phyloP scores from a whole-genome alignment of 2,113 vertebrate species.

The Delphinus delphis region DNA sequence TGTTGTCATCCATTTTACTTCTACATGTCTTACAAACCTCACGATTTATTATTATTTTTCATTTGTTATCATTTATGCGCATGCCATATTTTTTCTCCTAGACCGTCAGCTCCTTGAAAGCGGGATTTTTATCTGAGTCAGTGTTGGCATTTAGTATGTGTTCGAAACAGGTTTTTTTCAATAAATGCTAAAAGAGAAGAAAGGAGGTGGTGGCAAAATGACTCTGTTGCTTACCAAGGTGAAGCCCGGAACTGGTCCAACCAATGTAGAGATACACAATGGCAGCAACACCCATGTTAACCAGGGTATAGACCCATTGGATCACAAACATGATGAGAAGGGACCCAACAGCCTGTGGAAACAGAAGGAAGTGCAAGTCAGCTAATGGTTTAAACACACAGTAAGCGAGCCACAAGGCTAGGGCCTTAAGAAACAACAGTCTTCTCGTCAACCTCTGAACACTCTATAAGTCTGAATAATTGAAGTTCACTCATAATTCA shows the following conservation, averaged over 20 bases:
- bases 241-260: constrained; percentile 92
- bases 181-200: not conserved
- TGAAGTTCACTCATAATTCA: not conserved
- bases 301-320: constrained; percentile 95
- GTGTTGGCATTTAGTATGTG: not conserved
- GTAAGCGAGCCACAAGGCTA: not conserved
- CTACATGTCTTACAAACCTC: not conserved
- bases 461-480: not conserved
- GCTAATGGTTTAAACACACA: not conserved
- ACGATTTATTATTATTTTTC: not conserved
- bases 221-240: constrained; percentile 85
- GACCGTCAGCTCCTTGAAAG: constrained; percentile 15
- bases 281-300: constrained; percentile 88
- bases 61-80: not conserved
- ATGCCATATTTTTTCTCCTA: not conserved
- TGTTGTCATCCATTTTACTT: not conserved
- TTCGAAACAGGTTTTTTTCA: not conserved
- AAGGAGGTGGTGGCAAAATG: not conserved
- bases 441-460: not conserved
- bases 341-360: constrained; percentile 88
- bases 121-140: not conserved
- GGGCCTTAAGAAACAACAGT: not conserved
- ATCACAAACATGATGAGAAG: constrained; percentile 95
- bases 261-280: constrained; percentile 95
- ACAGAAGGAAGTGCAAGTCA: not conserved